These are phyloP conservation scores for Psettodes erumei DNA, from an alignment of 2,113 vertebrate species.

Conservation along the genomic window DNA sequence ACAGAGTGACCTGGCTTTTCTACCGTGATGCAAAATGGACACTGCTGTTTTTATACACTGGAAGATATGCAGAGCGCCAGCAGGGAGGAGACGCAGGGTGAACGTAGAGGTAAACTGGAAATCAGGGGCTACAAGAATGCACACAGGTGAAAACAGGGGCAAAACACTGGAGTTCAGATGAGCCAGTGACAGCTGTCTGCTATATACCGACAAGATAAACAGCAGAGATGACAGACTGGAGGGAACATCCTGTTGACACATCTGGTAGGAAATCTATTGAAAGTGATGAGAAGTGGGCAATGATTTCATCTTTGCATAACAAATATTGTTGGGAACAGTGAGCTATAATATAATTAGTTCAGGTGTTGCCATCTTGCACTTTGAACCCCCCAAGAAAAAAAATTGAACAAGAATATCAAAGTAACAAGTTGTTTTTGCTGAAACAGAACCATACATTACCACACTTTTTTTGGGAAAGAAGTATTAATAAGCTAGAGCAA, in stretches of 20 bases:
- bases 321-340: conserved; percentile 5
- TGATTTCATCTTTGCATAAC: background rate
- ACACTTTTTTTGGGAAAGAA: background rate
- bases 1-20: too few relatives aligned
- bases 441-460: conserved; percentile 11
- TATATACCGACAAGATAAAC: background rate
- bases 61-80: too few relatives aligned
- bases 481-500: conserved; percentile 4
- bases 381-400: background rate
- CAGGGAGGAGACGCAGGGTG: too few relatives aligned
- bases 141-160: too few relatives aligned
- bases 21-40: too few relatives aligned
- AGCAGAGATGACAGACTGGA: background rate
- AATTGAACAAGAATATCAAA: conserved; percentile 6
- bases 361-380: background rate
- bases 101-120: too few relatives aligned
- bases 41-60: too few relatives aligned
- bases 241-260: background rate
- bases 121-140: too few relatives aligned
- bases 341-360: conserved; percentile 19
- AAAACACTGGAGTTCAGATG: too few relatives aligned
- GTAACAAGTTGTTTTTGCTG: too few relatives aligned
- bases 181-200: too few relatives aligned
- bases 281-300: background rate
- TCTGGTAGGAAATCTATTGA: background rate